Base-by-base conservation (phyloP, 2,888 invertebrate genomes). In the Eupithecia inturbata region DNA sequence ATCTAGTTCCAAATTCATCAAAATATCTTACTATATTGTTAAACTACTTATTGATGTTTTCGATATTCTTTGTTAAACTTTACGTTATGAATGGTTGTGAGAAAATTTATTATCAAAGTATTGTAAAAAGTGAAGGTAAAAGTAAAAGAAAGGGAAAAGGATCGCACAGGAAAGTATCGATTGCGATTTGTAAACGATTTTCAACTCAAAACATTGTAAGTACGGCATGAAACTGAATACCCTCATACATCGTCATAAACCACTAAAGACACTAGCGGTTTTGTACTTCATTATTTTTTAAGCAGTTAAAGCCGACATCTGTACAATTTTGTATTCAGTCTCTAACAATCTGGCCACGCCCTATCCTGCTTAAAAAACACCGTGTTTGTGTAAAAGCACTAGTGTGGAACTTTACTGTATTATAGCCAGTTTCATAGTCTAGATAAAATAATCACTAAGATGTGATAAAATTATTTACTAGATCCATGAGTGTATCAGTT, bases 401-500 rank as follows among this genome's bases (percentile, higher is more conserved):
- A 73, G 68, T 62, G 1, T 71, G 60, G 10, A 76, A 69, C 53
- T 26, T 63, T 57, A 76, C 75, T 84, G 84, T 86, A 87, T 73
- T 79, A 85, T 84, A 86, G 79, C 82, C 80, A 82, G 75, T 73
- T 72, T 80, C 81, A 76, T 86, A 82, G 81, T 83, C 79, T 85
- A 87, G 85, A 78, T 86, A 84, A 83, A 85, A 85, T 88, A 85
- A 88, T 90, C 89, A 89, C 88, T 79, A 82, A 83, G 81, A 80
- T 88, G 90, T 91, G 90, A 89, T 88, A 88, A 81, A 85, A 83
- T 81, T 80, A 79, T 81, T 22, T 81, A 81, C 77, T 80, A 74
- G 75, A 63, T 71, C 64, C 63, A 28, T 69, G 68, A 63, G 66
- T 64, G 68, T 76, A 66, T 76, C 74, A 75, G 33, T 73, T 73